Evolutionary conservation across 2,888 invertebrate genomes (phyloP).

Genomic region (Drosophila tanythrix): DNA sequence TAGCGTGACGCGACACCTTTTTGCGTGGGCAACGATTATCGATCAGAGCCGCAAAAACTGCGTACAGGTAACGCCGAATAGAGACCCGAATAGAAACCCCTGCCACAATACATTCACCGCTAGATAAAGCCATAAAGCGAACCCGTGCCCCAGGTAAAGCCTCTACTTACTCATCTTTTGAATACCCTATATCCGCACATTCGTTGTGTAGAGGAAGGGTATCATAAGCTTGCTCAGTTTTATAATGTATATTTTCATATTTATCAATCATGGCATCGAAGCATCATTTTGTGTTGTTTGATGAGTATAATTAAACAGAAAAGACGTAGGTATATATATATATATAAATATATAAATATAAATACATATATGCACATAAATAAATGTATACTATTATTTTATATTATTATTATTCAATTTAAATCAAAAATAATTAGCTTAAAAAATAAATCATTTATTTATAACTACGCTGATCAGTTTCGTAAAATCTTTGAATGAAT

Average conservation of each 20-base stretch:
- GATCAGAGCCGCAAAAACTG: constrained; percentile 77
- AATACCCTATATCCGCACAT: constrained; percentile 4
- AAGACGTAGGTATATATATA: no score
- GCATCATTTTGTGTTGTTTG: no score
- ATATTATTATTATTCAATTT: no score
- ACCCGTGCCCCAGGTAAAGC: constrained; percentile 54
- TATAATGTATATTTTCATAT: no score
- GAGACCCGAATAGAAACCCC: neutral
- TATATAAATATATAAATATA: no score
- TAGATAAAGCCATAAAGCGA: constrained; percentile 36
- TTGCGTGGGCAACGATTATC: constrained; percentile 81
- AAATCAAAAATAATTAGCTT: no score
- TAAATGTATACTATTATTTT: no score
- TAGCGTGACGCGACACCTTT: constrained; percentile 73
- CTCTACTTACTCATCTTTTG: constrained; percentile 46
- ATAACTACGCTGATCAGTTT: neutral
- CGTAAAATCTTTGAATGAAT: neutral
- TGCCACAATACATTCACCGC: constrained; percentile 1
- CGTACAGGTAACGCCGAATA: constrained; percentile 61
- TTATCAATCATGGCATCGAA: no score
- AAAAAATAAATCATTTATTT: neutral
- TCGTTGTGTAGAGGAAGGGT: neutral
- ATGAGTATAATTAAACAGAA: no score
- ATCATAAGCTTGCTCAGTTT: neutral
- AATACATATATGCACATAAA: no score